Evolutionary conservation across 2,888 invertebrate species (phyloP), one percentile per base, ranked within the genome.

Genomic region (Spisula solida): DNA sequence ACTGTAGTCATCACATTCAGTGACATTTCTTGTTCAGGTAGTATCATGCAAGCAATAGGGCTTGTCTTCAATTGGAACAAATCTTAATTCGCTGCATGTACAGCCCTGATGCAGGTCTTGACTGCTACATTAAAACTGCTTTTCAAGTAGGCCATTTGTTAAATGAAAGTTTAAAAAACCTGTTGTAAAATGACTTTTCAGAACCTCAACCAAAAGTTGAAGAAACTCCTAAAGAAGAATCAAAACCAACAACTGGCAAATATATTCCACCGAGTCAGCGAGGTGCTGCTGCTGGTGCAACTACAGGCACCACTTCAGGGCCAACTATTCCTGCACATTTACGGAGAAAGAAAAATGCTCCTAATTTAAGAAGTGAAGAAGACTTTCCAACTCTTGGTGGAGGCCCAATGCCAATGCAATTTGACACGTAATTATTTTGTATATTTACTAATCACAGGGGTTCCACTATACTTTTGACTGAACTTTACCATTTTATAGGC

Each of bases 301-400:
- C 88, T 10, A 47, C 92, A 5, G 78, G 86, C 4, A 25, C 56
- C 20, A 29, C 85, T n/a, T 80, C 86, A 41, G 88, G 85, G 0
- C 89, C 91, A 8, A 90, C 92, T 10, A 66, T 91, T 31, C 92
- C 94, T 8, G 80, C 90, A 12, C 91, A 93, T 85, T 78, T 92
- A 55, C 88, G 95, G 80, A 93, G 90, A 81, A 94, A 94, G 86
- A 96, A 94, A 89, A 92, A 85, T 18, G 95, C 95, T 12, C 96
- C 96, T 8, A 96, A 95, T 92, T 85, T 96, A 60, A 92, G 91
- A 51, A 96, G 96, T 93, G 96, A 96, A 90, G 95, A 94, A 41
- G 96, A 96, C 87, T 96, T 96, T 89, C 96, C 96, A 10, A 95
- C 95, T 1, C 91, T 96, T n/a, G 96, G 96, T 29, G 95, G 88